Evolutionary conservation across 2,113 vertebrate genomes (phyloP).

Genomic region (Mandrillus leucophaeus): DNA sequence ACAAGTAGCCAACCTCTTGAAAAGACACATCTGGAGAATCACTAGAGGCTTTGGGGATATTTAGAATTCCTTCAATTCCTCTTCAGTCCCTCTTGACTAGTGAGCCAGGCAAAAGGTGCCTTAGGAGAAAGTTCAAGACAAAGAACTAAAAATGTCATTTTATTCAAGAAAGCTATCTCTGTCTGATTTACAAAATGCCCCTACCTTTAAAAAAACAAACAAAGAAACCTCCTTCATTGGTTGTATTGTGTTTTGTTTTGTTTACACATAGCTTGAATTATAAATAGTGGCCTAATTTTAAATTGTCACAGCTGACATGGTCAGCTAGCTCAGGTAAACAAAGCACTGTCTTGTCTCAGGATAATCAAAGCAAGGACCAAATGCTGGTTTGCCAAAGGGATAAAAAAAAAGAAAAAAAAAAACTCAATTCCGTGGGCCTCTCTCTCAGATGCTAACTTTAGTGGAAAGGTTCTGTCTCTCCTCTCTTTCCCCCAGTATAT

Average conservation of each 20-base stretch:
- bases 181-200: constrained; percentile 18
- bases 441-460: constrained; percentile 48
- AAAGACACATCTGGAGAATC: constrained; percentile 71
- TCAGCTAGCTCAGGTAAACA: constrained; percentile 62
- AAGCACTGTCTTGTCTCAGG: neutral
- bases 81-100: constrained; percentile 24
- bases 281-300: constrained; percentile 73
- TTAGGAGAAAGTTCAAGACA: constrained; percentile 1
- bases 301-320: constrained; percentile 46
- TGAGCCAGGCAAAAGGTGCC: constrained; percentile 38
- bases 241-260: neutral
- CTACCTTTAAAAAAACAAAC: neutral
- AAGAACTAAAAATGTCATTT: neutral
- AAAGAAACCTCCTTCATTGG: neutral
- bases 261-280: constrained; percentile 65
- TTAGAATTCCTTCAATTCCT: constrained; percentile 57
- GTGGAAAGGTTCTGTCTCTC: constrained; percentile 22
- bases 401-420: constrained; percentile 6
- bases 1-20: constrained; percentile 52
- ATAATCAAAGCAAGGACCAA: constrained; percentile 53
- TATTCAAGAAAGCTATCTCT: constrained; percentile 27
- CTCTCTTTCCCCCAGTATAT: neutral
- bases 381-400: constrained; percentile 64
- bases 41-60: constrained; percentile 35
- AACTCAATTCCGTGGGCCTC: constrained; percentile 18